Percentiles rank a stretch among this genome's conserved stretches.
These are phyloP conservation scores for Pseudomugil tenellus DNA, from an alignment of 2,797 vertebrate species.

Conservation along the genomic window DNA sequence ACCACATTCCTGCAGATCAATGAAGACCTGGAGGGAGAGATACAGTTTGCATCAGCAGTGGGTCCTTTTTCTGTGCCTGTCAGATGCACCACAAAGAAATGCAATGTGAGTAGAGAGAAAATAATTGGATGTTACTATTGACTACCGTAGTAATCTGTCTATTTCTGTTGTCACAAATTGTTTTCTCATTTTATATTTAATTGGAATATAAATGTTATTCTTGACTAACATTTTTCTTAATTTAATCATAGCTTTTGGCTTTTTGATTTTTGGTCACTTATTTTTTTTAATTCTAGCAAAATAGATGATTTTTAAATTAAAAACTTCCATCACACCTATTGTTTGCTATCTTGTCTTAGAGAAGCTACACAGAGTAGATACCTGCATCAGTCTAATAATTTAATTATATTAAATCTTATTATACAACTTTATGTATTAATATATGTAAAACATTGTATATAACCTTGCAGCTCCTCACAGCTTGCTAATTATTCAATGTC, in stretches of 20 bases:
- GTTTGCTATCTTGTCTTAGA: background rate
- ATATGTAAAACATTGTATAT: conserved; percentile 21
- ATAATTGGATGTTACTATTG: background rate
- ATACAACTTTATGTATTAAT: conserved; percentile 23
- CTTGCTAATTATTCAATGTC: conserved; percentile 26
- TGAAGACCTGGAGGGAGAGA: conserved; percentile 86
- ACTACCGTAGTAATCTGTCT: background rate
- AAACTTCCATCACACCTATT: background rate
- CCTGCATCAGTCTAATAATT: background rate
- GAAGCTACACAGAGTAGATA: background rate
- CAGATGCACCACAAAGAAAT: conserved; percentile 89
- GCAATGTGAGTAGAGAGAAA: conserved; percentile 79
- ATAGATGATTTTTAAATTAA: background rate
- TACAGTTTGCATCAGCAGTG: conserved; percentile 85
- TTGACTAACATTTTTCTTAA: no score
- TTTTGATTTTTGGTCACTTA: background rate
- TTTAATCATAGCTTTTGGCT: no score
- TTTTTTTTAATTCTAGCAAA: background rate
- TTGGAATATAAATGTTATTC: background rate
- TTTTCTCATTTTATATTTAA: background rate
- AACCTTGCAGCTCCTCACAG: conserved; percentile 9
- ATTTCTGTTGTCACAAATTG: background rate
- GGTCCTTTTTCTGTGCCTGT: conserved; percentile 88
- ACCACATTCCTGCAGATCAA: conserved; percentile 82
- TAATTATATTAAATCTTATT: conserved; percentile 8